Evolutionary conservation across 2,113 vertebrate species (phyloP).

Genomic region (Archocentrus centrarchus): DNA sequence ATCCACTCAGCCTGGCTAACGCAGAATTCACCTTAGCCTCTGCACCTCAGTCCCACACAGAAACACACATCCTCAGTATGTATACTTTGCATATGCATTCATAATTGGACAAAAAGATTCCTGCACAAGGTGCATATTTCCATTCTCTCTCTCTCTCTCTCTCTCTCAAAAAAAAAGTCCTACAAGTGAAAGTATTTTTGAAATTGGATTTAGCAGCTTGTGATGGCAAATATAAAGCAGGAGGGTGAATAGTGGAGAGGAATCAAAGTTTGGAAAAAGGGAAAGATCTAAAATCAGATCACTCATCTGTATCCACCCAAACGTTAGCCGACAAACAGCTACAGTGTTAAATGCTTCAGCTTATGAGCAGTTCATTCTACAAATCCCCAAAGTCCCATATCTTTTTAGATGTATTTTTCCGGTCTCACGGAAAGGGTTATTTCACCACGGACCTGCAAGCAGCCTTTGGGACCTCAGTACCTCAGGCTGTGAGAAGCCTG

Average conservation of each 20-base stretch:
- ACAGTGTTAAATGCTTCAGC: conserved; percentile 38
- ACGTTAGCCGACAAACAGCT: background rate
- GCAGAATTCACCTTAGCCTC: conserved; percentile 61
- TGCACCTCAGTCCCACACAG: conserved; percentile 50
- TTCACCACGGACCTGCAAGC: conserved; percentile 33
- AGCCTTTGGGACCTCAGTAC: conserved; percentile 44
- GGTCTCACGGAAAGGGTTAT: conserved; percentile 43
- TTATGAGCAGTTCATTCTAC: conserved; percentile 19
- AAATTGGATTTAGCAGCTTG: background rate
- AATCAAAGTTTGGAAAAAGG: background rate
- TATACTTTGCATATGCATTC: conserved; percentile 4
- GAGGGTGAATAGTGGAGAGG: background rate
- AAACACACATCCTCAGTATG: conserved; percentile 19
- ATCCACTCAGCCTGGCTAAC: conserved; percentile 59
- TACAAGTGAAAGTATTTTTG: background rate
- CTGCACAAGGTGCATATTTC: background rate
- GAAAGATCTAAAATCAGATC: conserved; percentile 23
- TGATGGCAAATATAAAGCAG: background rate
- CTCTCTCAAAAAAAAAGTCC: background rate
- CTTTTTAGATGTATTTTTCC: conserved; percentile 35
- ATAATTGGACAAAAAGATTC: background rate
- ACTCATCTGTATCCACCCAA: conserved; percentile 14
- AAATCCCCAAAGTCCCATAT: conserved; percentile 11
- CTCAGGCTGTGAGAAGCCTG: conserved; percentile 44
- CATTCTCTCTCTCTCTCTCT: background rate